Evolutionary conservation across 2,113 vertebrate genomes (phyloP).

Genomic region (Ammospiza nelsoni): DNA sequence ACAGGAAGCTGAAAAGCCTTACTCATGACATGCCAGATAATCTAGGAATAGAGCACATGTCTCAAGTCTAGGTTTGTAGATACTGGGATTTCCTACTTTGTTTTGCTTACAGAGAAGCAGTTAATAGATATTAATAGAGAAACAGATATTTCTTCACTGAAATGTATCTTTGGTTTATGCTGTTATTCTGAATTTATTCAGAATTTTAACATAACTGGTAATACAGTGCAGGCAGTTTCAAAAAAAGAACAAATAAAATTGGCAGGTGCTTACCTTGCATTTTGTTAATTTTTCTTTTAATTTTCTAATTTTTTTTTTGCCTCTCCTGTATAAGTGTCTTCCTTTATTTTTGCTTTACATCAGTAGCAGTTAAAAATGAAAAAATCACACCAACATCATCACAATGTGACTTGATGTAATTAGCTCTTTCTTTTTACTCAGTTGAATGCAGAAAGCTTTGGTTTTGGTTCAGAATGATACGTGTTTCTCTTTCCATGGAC

Average conservation of each 20-base stretch:
- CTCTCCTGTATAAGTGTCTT: not conserved
- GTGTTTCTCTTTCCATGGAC: not conserved
- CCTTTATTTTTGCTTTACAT: not conserved
- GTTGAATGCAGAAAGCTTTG: not conserved
- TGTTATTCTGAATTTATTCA: not conserved
- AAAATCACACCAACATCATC: not conserved
- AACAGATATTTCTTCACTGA: not conserved
- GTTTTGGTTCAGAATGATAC: not conserved
- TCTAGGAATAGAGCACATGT: not conserved
- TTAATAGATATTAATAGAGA: not conserved
- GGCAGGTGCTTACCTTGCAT: not conserved
- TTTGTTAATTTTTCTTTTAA: not conserved
- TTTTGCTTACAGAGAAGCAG: not conserved
- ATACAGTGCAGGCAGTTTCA: not conserved
- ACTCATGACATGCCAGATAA: slow-evolving; percentile 7
- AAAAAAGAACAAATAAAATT: not conserved
- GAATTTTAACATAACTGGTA: not conserved
- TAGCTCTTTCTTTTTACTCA: not conserved
- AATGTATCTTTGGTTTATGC: not conserved
- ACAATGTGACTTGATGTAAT: not conserved
- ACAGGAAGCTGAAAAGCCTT: slow-evolving; percentile 47
- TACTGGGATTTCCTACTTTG: not conserved
- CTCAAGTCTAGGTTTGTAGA: not conserved
- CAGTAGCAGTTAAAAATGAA: not conserved
- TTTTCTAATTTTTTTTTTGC: not conserved